These are phyloP conservation scores for Agapornis roseicollis DNA, from an alignment of 2,113 vertebrate genomes.

Conservation along the genomic window DNA sequence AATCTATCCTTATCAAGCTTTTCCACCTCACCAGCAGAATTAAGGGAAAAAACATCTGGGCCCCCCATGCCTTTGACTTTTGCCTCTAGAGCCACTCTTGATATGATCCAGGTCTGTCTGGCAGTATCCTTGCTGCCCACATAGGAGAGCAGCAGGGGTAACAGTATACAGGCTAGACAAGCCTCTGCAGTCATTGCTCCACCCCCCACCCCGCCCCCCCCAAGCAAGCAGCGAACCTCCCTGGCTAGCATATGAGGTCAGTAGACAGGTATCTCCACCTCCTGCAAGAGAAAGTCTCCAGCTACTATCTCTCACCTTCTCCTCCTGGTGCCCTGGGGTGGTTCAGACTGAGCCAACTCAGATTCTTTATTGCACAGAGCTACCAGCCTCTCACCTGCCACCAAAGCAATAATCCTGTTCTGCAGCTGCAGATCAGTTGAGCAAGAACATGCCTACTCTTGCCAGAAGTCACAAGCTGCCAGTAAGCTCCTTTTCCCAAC, in stretches of 20 bases:
- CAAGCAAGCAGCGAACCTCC: neutral
- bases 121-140: neutral
- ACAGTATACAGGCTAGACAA: neutral
- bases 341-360: neutral
- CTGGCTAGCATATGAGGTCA: neutral
- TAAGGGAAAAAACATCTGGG: neutral
- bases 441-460: neutral
- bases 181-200: neutral
- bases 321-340: too few relatives aligned
- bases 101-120: neutral
- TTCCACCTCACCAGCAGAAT: neutral
- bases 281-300: neutral
- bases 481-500: neutral
- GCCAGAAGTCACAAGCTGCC: neutral
- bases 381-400: neutral
- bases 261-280: rapidly evolving
- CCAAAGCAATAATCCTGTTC: neutral
- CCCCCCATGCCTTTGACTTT: neutral
- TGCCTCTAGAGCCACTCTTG: neutral
- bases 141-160: neutral
- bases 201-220: rapidly evolving
- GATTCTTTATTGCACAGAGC: neutral
- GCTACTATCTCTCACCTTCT: neutral
- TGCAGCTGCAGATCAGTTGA: neutral
- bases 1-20: neutral